These are phyloP conservation scores for Drosophila borborema DNA, from an alignment of 2,888 invertebrate species.

Conservation along the genomic window DNA sequence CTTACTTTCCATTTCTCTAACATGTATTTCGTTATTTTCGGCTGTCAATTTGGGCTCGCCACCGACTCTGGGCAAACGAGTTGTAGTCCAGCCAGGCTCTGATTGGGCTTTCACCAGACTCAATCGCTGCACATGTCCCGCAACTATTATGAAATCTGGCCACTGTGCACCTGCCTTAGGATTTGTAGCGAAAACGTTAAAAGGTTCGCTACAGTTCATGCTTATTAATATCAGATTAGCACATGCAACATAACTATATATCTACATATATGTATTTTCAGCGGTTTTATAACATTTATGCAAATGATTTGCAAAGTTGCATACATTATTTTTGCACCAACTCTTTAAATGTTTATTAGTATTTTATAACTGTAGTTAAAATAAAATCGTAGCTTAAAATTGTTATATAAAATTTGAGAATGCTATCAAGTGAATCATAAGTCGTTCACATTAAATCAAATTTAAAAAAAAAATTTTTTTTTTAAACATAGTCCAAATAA, in stretches of 20 bases:
- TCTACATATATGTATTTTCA: background rate
- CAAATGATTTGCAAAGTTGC: background rate
- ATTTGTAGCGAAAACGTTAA: conserved; percentile 11
- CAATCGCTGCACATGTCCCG: conserved; percentile 34
- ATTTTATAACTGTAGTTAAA: background rate
- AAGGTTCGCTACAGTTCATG: background rate
- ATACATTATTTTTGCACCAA: background rate
- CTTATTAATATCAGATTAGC: background rate
- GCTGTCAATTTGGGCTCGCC: conserved; percentile 22
- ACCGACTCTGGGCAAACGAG: conserved; percentile 40
- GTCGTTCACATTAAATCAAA: background rate
- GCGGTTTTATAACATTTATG: background rate
- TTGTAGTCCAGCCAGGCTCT: conserved; percentile 29
- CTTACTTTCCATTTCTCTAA: conserved; percentile 35
- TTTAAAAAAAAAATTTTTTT: too few species aligned
- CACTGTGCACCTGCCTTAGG: conserved; percentile 23
- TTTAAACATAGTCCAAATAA: background rate
- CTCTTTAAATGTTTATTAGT: too few species aligned
- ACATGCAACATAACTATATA: background rate
- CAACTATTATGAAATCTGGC: conserved; percentile 55
- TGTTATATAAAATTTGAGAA: background rate
- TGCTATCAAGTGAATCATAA: background rate
- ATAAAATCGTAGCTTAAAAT: background rate
- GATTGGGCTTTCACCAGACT: conserved; percentile 61
- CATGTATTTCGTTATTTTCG: conserved; percentile 20